Evolutionary conservation across 2,888 invertebrate genomes (phyloP).

Genomic region (Rhopalosiphum nymphaeae): DNA sequence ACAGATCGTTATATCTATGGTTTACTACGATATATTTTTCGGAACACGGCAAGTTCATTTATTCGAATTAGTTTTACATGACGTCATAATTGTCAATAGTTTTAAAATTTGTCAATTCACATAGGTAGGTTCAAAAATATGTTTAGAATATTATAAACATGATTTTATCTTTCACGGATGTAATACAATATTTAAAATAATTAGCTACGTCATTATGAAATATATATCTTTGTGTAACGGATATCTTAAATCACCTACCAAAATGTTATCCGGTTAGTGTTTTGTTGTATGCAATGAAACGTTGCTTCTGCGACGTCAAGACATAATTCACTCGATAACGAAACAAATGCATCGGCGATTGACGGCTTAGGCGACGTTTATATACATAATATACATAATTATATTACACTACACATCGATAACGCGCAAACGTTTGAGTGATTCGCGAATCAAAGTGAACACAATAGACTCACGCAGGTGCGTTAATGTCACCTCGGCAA

Average conservation of each 20-base stretch:
- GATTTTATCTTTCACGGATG: background rate
- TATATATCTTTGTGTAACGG: background rate
- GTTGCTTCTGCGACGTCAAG: background rate
- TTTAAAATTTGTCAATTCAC: background rate
- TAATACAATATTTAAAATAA: background rate
- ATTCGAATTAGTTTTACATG: background rate
- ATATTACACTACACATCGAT: background rate
- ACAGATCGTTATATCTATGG: background rate
- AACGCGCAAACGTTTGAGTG: background rate
- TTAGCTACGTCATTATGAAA: background rate
- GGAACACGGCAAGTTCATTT: background rate
- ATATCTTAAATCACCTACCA: background rate
- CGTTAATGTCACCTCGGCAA: background rate
- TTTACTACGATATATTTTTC: background rate
- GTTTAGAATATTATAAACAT: background rate
- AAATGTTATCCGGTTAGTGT: background rate
- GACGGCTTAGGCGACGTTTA: background rate
- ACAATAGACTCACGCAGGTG: background rate
- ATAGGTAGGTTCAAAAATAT: background rate
- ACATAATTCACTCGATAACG: background rate
- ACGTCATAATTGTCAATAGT: background rate
- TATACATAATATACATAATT: background rate
- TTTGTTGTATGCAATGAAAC: background rate
- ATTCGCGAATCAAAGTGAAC: background rate
- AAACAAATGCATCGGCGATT: background rate